These are phyloP conservation scores for Sinocyclocheilus anshuiensis DNA, from an alignment of 2,113 vertebrate species.

Conservation along the genomic window DNA sequence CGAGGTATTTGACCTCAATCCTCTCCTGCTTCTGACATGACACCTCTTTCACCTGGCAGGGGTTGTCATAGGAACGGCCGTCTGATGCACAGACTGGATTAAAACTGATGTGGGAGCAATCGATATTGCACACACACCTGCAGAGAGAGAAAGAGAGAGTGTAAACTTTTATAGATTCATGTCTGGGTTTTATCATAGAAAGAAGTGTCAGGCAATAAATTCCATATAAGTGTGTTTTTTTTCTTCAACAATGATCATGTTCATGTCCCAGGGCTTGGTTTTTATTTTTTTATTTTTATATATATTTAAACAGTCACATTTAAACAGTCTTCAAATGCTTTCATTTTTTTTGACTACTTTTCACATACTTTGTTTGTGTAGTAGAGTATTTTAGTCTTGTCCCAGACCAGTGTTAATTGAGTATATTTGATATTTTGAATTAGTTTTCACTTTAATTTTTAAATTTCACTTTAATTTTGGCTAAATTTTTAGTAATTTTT, in stretches of 20 bases:
- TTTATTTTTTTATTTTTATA: background rate
- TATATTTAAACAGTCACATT: no score
- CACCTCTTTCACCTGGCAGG: constrained; percentile 99
- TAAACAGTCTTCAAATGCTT: no score
- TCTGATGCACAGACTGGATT: constrained; percentile 99
- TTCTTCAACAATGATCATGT: background rate
- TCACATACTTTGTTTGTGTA: background rate
- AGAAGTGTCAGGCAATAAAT: background rate
- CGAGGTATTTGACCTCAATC: constrained; percentile 98
- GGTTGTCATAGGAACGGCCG: constrained; percentile 98
- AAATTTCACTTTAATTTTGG: no score
- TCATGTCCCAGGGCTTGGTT: background rate
- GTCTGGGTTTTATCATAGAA: background rate
- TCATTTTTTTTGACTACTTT: background rate
- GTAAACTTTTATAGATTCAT: background rate
- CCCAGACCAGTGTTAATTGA: no score
- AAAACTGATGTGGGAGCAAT: constrained; percentile 99
- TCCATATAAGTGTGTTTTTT: background rate
- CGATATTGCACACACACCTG: constrained; percentile 99
- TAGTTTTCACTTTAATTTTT: no score
- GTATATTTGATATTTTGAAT: no score
- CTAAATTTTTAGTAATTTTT: no score
- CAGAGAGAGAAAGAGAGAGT: constrained; percentile 18
- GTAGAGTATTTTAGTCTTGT: no score
- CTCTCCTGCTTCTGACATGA: constrained; percentile 99